Evolutionary conservation across 2,888 invertebrate genomes (phyloP).

Genomic region (Cremastinae sp.): DNA sequence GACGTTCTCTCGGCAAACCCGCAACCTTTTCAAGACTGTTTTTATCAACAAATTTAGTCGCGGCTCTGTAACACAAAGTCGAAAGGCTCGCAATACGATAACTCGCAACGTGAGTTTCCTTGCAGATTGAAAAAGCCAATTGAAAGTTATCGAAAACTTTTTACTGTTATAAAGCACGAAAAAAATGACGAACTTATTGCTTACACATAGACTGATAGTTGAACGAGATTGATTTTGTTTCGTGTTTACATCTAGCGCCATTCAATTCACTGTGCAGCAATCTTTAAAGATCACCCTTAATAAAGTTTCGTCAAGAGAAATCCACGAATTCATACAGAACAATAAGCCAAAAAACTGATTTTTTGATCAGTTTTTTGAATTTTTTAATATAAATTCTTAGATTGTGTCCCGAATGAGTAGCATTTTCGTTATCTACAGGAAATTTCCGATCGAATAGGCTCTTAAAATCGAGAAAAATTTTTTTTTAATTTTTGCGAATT

Average conservation of each 20-base stretch:
- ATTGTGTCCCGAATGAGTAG: too few relatives aligned
- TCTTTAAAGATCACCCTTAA: too few relatives aligned
- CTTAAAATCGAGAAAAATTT: background rate
- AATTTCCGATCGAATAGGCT: too few relatives aligned
- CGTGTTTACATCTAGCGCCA: constrained; percentile 21
- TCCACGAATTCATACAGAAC: too few relatives aligned
- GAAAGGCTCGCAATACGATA: constrained; percentile 27
- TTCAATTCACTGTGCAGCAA: constrained; percentile 5
- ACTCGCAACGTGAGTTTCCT: constrained; percentile 10
- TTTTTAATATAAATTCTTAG: too few relatives aligned
- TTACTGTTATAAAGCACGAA: constrained; percentile 29
- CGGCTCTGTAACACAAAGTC: constrained; percentile 61
- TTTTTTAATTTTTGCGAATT: background rate
- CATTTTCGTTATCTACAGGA: too few relatives aligned
- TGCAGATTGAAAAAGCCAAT: constrained; percentile 72
- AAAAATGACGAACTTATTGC: too few relatives aligned
- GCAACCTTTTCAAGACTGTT: constrained; percentile 35
- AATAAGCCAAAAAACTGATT: background rate
- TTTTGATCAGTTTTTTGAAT: too few relatives aligned
- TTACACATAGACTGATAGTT: constrained; percentile 20
- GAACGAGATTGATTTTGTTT: constrained; percentile 27
- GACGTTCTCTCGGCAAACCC: constrained; percentile 11
- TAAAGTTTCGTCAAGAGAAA: too few relatives aligned
- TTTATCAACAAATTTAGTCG: constrained; percentile 65
- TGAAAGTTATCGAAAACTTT: constrained; percentile 72